A percentile compares a stretch with the other conserved stretches of the same genome.
phyloP scores from a whole-genome alignment of 1,140 invertebrate species.

The Drosophila parabipectinata region DNA sequence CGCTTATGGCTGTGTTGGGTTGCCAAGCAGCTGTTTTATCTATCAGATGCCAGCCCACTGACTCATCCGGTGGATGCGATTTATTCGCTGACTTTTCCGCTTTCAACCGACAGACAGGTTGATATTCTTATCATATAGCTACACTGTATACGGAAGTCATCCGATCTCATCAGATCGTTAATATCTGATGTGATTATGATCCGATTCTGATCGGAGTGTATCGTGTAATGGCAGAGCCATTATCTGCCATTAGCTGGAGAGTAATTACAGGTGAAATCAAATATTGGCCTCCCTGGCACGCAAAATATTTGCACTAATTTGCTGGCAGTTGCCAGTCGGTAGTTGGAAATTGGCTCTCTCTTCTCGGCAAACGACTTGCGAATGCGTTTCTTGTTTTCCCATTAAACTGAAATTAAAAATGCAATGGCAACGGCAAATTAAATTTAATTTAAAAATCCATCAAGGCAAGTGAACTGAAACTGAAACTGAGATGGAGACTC shows the following conservation, averaged over 20 bases:
- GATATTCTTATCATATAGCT: not conserved
- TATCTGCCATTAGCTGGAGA: slow-evolving; percentile 23
- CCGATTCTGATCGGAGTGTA: not conserved
- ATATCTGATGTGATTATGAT: slow-evolving; percentile 34
- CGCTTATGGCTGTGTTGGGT: slow-evolving; percentile 30
- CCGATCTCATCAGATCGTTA: slow-evolving; percentile 33
- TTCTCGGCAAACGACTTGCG: slow-evolving; percentile 23
- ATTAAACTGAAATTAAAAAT: slow-evolving; percentile 44
- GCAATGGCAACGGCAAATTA: slow-evolving; percentile 50
- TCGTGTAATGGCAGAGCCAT: slow-evolving; percentile 22
- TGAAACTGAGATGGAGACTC: not conserved
- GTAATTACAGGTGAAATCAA: slow-evolving; percentile 43
- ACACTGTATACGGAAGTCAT: not conserved
- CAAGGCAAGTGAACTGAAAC: slow-evolving; percentile 18
- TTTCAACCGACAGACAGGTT: not conserved
- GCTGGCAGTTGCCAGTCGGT: slow-evolving; percentile 15
- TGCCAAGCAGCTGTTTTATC: slow-evolving; percentile 76
- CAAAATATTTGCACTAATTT: slow-evolving; percentile 57
- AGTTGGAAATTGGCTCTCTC: not conserved
- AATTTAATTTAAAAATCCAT: slow-evolving; percentile 53
- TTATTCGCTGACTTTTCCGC: slow-evolving; percentile 26
- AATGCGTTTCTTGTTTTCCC: slow-evolving; percentile 8
- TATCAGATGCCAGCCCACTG: slow-evolving; percentile 68
- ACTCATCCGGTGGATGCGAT: slow-evolving; percentile 38
- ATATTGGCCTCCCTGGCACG: slow-evolving; percentile 26